A percentile compares a stretch with the other conserved stretches of the same genome.
phyloP scores from a whole-genome alignment of 2,888 invertebrate genomes.

The Dyspetes luteomarginatus region DNA sequence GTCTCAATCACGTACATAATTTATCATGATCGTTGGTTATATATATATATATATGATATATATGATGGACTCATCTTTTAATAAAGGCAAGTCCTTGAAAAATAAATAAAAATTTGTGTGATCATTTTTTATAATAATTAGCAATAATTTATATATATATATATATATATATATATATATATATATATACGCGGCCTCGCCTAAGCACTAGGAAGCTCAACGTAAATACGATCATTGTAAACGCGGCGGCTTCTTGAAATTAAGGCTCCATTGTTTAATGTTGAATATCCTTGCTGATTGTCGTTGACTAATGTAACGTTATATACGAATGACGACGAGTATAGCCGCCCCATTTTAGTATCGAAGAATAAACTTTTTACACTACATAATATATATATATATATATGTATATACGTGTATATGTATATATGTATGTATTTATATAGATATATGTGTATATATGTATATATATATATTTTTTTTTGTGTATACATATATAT shows the following conservation, averaged over 20 bases:
- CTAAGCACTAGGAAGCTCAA: neutral
- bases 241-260: conserved; percentile 74
- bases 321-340: neutral
- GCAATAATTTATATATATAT: no score
- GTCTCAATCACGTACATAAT: no score
- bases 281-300: conserved; percentile 77
- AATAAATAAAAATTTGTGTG: no score
- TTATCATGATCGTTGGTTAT: no score
- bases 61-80: no score
- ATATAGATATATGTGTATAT: conserved; percentile 28
- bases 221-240: conserved; percentile 57
- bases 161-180: neutral
- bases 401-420: conserved; percentile 1
- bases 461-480: no score
- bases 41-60: no score
- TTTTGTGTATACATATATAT: neutral
- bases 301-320: conserved; percentile 76
- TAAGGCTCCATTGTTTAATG: conserved; percentile 78
- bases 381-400: conserved; percentile 2
- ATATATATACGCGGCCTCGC: neutral
- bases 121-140: no score
- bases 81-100: no score
- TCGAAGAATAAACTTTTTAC: neutral
- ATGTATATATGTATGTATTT: neutral
- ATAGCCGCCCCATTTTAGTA: neutral